phyloP scores from a whole-genome alignment of 1,140 invertebrate genomes.

The Orchesella cincta region DNA sequence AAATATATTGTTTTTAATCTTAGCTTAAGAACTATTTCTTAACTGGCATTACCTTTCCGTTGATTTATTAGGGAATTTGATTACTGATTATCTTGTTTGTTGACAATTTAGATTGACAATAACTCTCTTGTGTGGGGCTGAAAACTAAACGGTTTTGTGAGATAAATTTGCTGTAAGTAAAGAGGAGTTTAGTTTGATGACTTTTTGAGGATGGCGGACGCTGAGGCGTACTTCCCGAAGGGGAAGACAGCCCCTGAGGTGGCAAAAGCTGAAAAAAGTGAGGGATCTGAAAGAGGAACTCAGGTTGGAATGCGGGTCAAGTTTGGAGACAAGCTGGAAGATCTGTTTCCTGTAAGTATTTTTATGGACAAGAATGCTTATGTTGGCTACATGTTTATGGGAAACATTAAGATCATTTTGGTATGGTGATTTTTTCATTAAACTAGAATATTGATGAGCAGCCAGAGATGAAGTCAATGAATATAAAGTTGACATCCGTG shows the following conservation, averaged over 20 bases:
- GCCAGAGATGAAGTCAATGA: not conserved
- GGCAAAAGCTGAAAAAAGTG: not conserved
- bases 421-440: not conserved
- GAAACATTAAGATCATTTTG: not conserved
- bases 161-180: too few relatives aligned
- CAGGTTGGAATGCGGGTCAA: not conserved
- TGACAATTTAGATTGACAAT: too few relatives aligned
- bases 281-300: not conserved
- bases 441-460: not conserved
- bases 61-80: too few relatives aligned
- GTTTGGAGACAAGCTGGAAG: not conserved
- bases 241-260: not conserved
- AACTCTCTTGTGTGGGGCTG: too few relatives aligned
- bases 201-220: not conserved
- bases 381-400: too few relatives aligned
- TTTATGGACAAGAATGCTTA: not conserved
- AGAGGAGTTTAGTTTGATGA: too few relatives aligned
- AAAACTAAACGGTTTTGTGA: too few relatives aligned
- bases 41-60: too few relatives aligned
- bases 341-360: not conserved
- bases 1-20: too few relatives aligned
- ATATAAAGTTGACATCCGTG: not conserved
- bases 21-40: too few relatives aligned
- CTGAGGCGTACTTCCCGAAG: not conserved
- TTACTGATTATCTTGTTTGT: too few relatives aligned